Conservation (phyloP, 2,113 vertebrate genomes). For the Heteronetta atricapilla region DNA sequence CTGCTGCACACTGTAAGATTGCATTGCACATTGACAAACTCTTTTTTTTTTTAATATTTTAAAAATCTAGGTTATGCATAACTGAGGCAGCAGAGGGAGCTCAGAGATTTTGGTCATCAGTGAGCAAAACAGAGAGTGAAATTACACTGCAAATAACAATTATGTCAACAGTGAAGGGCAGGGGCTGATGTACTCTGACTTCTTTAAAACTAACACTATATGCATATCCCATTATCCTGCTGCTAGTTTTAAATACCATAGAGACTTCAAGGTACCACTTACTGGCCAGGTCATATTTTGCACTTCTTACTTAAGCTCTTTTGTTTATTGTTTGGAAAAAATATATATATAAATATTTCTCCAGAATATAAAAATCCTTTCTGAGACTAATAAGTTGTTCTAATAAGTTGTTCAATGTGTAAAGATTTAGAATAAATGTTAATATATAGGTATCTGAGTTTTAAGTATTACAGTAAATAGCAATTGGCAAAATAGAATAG, state of each 20-base stretch:
- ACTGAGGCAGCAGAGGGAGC: slow-evolving; percentile 24
- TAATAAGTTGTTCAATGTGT: background rate
- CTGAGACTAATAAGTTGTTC: background rate
- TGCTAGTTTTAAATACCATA: background rate
- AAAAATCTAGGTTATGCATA: background rate
- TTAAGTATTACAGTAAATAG: background rate
- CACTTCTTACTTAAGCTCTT: background rate
- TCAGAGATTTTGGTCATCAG: background rate
- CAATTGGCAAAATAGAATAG: background rate
- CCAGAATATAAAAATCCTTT: background rate
- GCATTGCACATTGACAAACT: accelerated
- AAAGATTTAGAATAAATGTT: background rate
- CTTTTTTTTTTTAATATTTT: no score
- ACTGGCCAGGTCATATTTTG: background rate
- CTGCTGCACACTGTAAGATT: accelerated
- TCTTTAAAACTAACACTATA: background rate
- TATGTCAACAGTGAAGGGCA: accelerated
- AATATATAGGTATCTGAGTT: background rate
- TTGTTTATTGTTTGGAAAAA: background rate
- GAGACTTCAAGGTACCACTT: background rate
- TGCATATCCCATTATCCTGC: background rate
- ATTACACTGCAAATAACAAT: no score
- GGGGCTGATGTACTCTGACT: background rate
- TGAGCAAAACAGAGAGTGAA: background rate
- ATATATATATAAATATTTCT: background rate